Evolutionary conservation across 2,888 invertebrate species (phyloP).

Genomic region (Protodeltote pygarga): DNA sequence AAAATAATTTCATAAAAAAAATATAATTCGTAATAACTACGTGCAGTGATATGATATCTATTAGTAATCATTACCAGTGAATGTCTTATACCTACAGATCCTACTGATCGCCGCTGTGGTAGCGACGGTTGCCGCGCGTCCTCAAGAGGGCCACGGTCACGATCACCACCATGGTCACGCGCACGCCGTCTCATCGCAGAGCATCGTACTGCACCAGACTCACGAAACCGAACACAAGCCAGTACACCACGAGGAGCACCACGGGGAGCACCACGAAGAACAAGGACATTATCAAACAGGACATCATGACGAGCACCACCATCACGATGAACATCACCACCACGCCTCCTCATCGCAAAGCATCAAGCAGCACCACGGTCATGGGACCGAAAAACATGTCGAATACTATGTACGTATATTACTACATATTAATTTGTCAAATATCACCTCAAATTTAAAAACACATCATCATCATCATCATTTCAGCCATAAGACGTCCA

Average conservation of each 20-base stretch:
- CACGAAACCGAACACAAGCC: no score
- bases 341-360: slow-evolving; percentile 23
- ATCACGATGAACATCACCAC: slow-evolving; percentile 8
- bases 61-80: background rate
- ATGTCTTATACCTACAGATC: slow-evolving; percentile 5
- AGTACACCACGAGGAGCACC: no score
- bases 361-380: slow-evolving; percentile 51
- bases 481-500: no score
- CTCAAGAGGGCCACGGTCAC: slow-evolving; percentile 33
- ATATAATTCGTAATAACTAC: background rate
- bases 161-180: slow-evolving; percentile 50
- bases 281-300: no score
- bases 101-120: slow-evolving; percentile 13
- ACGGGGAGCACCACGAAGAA: no score
- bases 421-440: no score
- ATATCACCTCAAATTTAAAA: no score
- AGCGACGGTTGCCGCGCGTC: slow-evolving; percentile 22
- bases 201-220: no score
- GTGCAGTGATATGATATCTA: background rate
- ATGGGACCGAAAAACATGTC: slow-evolving; percentile 29
- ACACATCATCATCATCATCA: no score
- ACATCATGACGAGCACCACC: slow-evolving; percentile 51
- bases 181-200: no score
- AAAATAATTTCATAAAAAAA: no score
- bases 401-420: slow-evolving; percentile 38